Evolutionary conservation across 2,113 vertebrate genomes (phyloP).

Genomic region (Galemys pyrenaicus): DNA sequence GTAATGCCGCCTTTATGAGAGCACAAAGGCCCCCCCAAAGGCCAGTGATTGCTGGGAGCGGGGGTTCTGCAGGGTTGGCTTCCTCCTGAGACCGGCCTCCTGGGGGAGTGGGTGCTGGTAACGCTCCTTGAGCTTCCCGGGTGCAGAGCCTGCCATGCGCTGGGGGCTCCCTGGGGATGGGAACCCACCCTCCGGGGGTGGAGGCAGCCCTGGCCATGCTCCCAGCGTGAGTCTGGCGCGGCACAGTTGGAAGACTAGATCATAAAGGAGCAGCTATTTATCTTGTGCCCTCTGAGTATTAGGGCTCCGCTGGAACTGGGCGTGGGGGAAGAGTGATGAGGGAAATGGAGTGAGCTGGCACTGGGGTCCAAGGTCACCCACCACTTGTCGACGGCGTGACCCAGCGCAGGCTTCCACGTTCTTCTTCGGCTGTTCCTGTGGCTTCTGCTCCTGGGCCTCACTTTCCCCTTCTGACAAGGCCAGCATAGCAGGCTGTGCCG

Average conservation of each 20-base stretch:
- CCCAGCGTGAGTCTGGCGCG: neutral
- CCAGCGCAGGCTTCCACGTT: neutral
- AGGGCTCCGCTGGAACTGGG: neutral
- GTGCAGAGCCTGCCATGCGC: fast-evolving
- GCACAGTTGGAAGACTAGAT: neutral
- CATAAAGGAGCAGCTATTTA: neutral
- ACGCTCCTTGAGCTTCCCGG: neutral
- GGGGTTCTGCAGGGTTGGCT: slow-evolving; percentile 5
- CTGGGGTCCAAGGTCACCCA: neutral
- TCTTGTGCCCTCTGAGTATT: neutral
- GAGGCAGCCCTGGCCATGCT: neutral
- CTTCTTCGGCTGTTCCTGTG: neutral
- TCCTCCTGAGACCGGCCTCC: slow-evolving; percentile 19
- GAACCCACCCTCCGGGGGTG: neutral
- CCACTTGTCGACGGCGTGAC: too few species aligned
- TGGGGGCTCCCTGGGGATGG: neutral
- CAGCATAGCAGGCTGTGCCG: neutral
- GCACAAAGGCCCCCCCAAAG: slow-evolving; percentile 78
- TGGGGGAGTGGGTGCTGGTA: neutral
- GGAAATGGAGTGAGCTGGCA: fast-evolving
- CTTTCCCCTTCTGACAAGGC: neutral
- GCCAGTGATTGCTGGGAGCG: slow-evolving; percentile 18
- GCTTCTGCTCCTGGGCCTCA: neutral
- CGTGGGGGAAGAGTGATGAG: neutral
- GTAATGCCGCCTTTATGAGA: slow-evolving; percentile 76